phyloP scores from a whole-genome alignment of 1,140 invertebrate species.

The Penaeus vannamei region DNA sequence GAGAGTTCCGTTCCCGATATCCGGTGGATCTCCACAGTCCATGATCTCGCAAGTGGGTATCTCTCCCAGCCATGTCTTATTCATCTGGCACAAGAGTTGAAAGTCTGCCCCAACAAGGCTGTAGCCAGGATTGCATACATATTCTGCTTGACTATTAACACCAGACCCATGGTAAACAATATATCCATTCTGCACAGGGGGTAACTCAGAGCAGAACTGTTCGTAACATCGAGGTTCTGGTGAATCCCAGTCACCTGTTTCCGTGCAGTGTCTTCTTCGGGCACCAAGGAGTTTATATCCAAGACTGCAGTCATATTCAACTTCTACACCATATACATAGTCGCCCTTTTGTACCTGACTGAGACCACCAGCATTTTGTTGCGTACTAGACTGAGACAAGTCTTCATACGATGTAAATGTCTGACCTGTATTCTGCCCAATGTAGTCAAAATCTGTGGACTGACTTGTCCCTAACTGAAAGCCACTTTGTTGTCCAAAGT shows the following conservation, averaged over 20 bases:
- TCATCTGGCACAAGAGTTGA: constrained; percentile 68
- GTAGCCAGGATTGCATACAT: constrained; percentile 71
- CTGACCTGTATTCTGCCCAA: constrained; percentile 23
- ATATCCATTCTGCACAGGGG: constrained; percentile 51
- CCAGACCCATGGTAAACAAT: constrained; percentile 64
- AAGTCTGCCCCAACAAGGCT: constrained; percentile 69
- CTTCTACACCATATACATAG: constrained; percentile 46
- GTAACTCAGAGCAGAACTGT: constrained; percentile 57
- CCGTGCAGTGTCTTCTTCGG: constrained; percentile 41
- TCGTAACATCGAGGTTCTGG: constrained; percentile 66
- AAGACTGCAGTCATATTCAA: constrained; percentile 64
- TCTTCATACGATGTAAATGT: background rate
- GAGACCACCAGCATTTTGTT: background rate
- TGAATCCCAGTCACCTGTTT: constrained; percentile 64
- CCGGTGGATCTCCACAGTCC: constrained; percentile 69
- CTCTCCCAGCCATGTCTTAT: constrained; percentile 68
- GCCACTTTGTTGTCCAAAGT: constrained; percentile 40
- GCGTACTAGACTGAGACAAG: background rate
- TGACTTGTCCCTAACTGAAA: constrained; percentile 46
- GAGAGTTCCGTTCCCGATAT: constrained; percentile 62
- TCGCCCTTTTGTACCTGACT: background rate
- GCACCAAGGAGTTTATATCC: constrained; percentile 66
- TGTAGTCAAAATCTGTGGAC: constrained; percentile 47
- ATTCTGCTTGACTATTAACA: constrained; percentile 68
- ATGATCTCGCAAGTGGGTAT: constrained; percentile 69